A percentile compares a stretch with the other conserved stretches of the same genome.
phyloP scores from a whole-genome alignment of 2,113 vertebrate species.

The Oryzias woworae region DNA sequence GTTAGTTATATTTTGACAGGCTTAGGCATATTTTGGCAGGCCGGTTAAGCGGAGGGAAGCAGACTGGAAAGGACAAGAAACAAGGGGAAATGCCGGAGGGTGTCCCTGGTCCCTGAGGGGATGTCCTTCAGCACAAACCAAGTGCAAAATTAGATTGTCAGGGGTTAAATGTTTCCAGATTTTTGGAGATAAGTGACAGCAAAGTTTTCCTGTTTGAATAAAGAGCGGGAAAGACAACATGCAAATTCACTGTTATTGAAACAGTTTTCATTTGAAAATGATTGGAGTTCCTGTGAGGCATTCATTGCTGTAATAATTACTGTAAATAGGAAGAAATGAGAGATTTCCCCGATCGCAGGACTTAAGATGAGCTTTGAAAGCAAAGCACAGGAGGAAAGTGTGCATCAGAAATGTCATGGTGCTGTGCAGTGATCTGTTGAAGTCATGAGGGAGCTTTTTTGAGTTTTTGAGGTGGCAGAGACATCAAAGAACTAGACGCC shows the following conservation, averaged over 20 bases:
- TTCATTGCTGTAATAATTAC: background rate
- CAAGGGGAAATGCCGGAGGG: conserved; percentile 37
- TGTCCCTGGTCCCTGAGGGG: conserved; percentile 17
- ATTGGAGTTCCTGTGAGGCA: background rate
- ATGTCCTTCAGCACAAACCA: conserved; percentile 33
- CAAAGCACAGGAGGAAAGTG: conserved; percentile 3
- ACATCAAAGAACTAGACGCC: conserved; percentile 18
- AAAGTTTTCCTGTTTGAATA: background rate
- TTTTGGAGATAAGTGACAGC: conserved; percentile 25
- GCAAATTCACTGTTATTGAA: too few species aligned
- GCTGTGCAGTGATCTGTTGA: conserved; percentile 9
- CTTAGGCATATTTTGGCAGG: conserved; percentile 10
- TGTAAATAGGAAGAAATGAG: conserved; percentile 14
- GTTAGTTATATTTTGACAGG: conserved; percentile 26
- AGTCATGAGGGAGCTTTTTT: conserved; percentile 7
- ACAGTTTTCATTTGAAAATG: too few species aligned
- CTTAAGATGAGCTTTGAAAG: conserved; percentile 15
- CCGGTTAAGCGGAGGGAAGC: conserved; percentile 6
- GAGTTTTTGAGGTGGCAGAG: conserved; percentile 9
- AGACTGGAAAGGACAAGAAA: conserved; percentile 37
- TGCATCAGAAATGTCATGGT: conserved; percentile 1
- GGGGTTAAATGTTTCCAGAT: conserved; percentile 31
- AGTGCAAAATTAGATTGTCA: conserved; percentile 3
- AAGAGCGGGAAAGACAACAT: too few species aligned
- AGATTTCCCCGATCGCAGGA: conserved; percentile 19